These are phyloP conservation scores for Antedon mediterranea DNA, from an alignment of 53 echinoderm and acorn worm genomes.

Conservation along the genomic window DNA sequence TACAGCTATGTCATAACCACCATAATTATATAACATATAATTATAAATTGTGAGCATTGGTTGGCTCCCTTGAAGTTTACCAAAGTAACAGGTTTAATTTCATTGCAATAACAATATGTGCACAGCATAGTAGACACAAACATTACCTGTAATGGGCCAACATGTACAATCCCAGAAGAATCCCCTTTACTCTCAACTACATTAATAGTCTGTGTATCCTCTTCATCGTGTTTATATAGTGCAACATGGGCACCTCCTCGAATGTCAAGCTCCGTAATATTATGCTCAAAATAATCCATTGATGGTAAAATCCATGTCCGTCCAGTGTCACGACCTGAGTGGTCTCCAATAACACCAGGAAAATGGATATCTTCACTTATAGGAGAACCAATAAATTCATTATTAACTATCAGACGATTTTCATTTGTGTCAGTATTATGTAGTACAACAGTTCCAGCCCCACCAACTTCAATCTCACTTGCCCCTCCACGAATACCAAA, in stretches of 20 bases:
- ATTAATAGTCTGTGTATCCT: slow-evolving; percentile 21
- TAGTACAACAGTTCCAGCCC: slow-evolving; percentile 51
- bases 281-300: slow-evolving; percentile 20
- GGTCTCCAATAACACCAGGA: slow-evolving; percentile 20
- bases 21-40: too few relatives aligned
- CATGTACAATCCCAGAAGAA: slow-evolving; percentile 42
- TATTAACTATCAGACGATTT: slow-evolving; percentile 31
- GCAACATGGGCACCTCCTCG: slow-evolving; percentile 49
- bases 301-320: slow-evolving; percentile 59
- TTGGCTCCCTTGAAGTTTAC: too few relatives aligned
- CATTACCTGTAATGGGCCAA: slow-evolving; percentile 68
- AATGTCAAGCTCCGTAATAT: slow-evolving; percentile 36
- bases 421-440: slow-evolving; percentile 13
- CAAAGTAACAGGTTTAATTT: too few relatives aligned
- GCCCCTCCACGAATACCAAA: slow-evolving; percentile 45
- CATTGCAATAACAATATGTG: too few relatives aligned
- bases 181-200: slow-evolving; percentile 52
- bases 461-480: slow-evolving; percentile 44
- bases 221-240: slow-evolving; percentile 21
- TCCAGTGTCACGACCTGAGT: slow-evolving; percentile 39
- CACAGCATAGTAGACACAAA: too few relatives aligned
- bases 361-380: slow-evolving; percentile 16
- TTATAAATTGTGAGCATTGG: too few relatives aligned
- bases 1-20: too few relatives aligned
- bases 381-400: slow-evolving; percentile 30